phyloP scores from a whole-genome alignment of 1,140 invertebrate genomes.

The Euschistus heros region DNA sequence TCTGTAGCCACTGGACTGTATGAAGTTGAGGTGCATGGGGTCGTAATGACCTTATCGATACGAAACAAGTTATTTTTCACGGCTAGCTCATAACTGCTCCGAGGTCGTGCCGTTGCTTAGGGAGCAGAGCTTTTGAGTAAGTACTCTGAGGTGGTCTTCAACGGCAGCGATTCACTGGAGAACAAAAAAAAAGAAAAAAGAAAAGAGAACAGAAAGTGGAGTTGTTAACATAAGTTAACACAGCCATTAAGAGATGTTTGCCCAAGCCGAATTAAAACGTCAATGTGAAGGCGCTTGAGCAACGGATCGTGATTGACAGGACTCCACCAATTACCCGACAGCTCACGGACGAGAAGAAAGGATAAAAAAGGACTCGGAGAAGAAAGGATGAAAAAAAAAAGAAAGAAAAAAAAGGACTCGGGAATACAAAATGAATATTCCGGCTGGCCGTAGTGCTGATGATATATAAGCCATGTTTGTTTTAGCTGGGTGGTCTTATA shows the following conservation, averaged over 20 bases:
- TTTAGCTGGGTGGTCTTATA: no score
- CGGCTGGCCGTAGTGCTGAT: no score
- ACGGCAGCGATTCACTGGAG: background rate
- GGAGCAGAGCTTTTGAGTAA: background rate
- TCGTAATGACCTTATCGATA: no score
- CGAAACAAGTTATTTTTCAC: no score
- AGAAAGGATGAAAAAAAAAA: background rate
- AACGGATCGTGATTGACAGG: background rate
- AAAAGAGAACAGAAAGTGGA: no score
- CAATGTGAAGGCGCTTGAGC: background rate
- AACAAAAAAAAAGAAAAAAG: background rate
- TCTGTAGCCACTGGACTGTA: no score
- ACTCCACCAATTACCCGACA: background rate
- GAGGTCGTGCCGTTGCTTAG: background rate
- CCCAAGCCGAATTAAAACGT: slow-evolving; percentile 8
- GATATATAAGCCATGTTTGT: no score
- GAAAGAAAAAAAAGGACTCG: background rate
- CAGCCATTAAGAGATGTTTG: background rate
- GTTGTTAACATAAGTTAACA: slow-evolving; percentile 14
- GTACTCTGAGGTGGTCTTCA: background rate
- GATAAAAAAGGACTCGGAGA: background rate
- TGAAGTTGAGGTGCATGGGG: no score
- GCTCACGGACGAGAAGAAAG: background rate
- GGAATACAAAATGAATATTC: background rate
- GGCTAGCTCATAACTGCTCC: no score